phyloP scores from a whole-genome alignment of 2,888 invertebrate species.

The Andrena minutula region DNA sequence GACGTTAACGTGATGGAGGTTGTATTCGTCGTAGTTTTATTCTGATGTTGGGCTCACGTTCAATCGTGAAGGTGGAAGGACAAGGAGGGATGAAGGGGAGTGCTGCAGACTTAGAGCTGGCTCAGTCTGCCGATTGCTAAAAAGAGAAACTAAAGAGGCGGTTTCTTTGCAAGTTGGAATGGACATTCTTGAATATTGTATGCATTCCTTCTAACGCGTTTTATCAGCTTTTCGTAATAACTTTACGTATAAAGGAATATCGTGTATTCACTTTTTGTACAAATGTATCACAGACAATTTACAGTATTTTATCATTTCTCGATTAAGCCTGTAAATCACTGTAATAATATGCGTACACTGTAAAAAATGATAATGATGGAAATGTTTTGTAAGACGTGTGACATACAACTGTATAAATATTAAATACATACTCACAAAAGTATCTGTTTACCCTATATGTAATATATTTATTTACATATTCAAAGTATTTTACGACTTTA shows the following conservation, averaged over 20 bases:
- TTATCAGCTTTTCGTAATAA: conserved; percentile 38
- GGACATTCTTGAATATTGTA: conserved; percentile 25
- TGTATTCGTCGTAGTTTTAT: conserved; percentile 73
- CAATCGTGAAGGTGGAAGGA: conserved; percentile 65
- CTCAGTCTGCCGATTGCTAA: conserved; percentile 65
- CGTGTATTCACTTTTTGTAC: background rate
- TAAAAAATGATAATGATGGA: background rate
- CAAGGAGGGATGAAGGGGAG: conserved; percentile 45
- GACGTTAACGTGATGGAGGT: conserved; percentile 77
- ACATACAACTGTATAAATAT: too few species aligned
- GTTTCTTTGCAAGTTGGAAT: conserved; percentile 37
- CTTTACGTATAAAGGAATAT: conserved; percentile 5
- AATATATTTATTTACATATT: too few species aligned
- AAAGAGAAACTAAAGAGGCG: conserved; percentile 58
- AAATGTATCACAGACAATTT: background rate
- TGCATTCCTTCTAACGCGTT: conserved; percentile 20
- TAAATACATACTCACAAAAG: too few species aligned
- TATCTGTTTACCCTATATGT: too few species aligned
- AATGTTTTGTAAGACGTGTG: too few species aligned
- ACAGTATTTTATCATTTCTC: background rate
- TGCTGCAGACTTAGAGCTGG: conserved; percentile 56
- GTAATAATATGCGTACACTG: background rate
- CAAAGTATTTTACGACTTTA: too few species aligned
- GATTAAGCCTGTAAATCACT: too few species aligned
- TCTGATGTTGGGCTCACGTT: conserved; percentile 74